Conservation (phyloP, 1,140 invertebrate species). For the Meloidogyne floridensis region DNA sequence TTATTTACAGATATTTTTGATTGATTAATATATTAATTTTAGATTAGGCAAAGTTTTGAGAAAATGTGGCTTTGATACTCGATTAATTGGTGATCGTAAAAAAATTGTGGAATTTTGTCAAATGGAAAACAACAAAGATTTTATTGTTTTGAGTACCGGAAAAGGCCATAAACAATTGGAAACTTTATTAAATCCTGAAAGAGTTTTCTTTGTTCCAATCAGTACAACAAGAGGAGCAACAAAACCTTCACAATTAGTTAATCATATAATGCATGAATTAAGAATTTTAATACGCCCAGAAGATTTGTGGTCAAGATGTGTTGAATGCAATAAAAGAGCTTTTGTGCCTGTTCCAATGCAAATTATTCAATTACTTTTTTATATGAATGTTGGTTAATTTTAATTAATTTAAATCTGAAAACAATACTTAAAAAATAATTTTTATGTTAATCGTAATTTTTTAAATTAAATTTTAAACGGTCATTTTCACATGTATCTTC, state of each 20-base stretch:
- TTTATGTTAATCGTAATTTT: no score
- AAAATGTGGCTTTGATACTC: conserved; percentile 74
- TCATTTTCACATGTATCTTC: no score
- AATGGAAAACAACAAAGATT: neutral
- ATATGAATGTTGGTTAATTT: conserved; percentile 28
- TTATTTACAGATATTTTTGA: no score
- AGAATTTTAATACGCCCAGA: conserved; percentile 35
- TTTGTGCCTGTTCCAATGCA: conserved; percentile 33
- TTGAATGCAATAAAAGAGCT: conserved; percentile 35
- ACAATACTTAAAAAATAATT: no score
- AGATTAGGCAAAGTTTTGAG: conserved; percentile 72
- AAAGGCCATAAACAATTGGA: conserved; percentile 39
- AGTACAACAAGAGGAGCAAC: conserved; percentile 29
- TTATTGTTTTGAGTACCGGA: conserved; percentile 38
- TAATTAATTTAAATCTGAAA: neutral
- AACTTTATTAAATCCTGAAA: neutral
- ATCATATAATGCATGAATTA: conserved; percentile 32
- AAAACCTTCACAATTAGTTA: conserved; percentile 29
- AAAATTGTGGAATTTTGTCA: conserved; percentile 35
- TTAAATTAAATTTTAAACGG: no score
- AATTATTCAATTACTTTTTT: conserved; percentile 25
- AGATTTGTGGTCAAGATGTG: conserved; percentile 40
- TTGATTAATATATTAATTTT: neutral
- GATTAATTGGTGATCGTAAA: conserved; percentile 67
- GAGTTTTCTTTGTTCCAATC: conserved; percentile 28